Evolutionary conservation across 2,888 invertebrate species (phyloP).

Genomic region (Caenorhabditis macrosperma): DNA sequence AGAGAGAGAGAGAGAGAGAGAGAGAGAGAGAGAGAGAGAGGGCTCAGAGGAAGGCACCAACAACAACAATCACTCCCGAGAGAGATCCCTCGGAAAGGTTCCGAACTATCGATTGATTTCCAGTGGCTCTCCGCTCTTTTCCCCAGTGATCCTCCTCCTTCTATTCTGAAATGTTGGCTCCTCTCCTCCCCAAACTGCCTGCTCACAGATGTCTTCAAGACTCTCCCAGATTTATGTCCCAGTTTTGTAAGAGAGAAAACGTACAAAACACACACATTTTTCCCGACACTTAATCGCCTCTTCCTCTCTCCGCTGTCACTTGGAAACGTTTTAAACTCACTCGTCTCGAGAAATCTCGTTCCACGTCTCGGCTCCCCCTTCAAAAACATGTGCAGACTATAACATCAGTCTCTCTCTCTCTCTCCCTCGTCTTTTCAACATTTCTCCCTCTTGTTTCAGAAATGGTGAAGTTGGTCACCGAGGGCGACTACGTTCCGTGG

Average conservation of each 20-base stretch:
- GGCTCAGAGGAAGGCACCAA: conserved; percentile 37
- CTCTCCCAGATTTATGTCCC: not conserved
- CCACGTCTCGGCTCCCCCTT: not conserved
- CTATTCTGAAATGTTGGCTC: too few species aligned
- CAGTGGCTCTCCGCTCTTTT: not conserved
- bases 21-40: conserved; percentile 1
- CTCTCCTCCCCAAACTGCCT: too few species aligned
- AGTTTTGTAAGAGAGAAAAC: too few species aligned
- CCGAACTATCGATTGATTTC: conserved; percentile 10
- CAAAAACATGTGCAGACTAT: conserved; percentile 52
- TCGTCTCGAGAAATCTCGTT: conserved; percentile 8
- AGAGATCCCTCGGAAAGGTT: conserved; percentile 14
- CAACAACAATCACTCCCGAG: conserved; percentile 47
- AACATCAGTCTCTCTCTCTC: conserved; percentile 14
- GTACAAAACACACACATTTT: conserved; percentile 4
- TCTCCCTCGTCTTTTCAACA: not conserved
- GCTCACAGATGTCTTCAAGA: too few species aligned
- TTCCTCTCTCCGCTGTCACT: not conserved
- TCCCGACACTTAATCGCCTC: not conserved
- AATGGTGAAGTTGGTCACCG: conserved; percentile 66
- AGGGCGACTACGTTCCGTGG: conserved; percentile 78
- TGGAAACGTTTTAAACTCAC: conserved; percentile 19
- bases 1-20: not conserved
- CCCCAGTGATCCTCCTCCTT: conserved; percentile 4
- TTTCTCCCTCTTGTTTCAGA: not conserved